These are phyloP conservation scores for Coryphaenoides rupestris DNA, from an alignment of 2,113 vertebrate genomes.

Conservation along the genomic window DNA sequence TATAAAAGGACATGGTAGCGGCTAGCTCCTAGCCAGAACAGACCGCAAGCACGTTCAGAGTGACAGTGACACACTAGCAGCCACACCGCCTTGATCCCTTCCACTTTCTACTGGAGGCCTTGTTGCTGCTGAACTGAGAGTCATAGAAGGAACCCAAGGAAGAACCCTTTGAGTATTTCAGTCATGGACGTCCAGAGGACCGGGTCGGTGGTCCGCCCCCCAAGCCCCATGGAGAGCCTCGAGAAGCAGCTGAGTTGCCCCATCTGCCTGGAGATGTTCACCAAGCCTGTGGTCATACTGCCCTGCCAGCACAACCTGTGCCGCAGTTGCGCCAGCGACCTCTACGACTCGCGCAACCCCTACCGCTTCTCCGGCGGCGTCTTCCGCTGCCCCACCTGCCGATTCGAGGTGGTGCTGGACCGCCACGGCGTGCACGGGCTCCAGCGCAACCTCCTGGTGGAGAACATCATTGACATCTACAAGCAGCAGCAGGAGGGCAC, in stretches of 20 bases:
- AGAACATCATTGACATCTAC: slow-evolving; percentile 97
- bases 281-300: slow-evolving; percentile 95
- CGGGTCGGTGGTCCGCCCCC: slow-evolving; percentile 63
- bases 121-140: slow-evolving; percentile 9
- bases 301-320: slow-evolving; percentile 98
- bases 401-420: slow-evolving; percentile 94
- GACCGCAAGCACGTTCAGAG: slow-evolving; percentile 35
- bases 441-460: slow-evolving; percentile 92
- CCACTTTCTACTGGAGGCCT: background rate
- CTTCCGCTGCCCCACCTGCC: slow-evolving; percentile 93
- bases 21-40: slow-evolving; percentile 51
- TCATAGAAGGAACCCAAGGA: background rate
- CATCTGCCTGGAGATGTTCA: slow-evolving; percentile 97
- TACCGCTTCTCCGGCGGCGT: slow-evolving; percentile 83
- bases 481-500: slow-evolving; percentile 82
- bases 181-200: slow-evolving; percentile 75
- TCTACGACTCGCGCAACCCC: slow-evolving; percentile 83
- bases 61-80: background rate
- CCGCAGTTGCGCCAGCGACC: slow-evolving; percentile 89
- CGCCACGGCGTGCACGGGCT: slow-evolving; percentile 94
- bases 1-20: slow-evolving; percentile 67
- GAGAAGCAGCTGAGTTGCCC: slow-evolving; percentile 97
- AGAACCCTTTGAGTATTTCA: slow-evolving; percentile 20
- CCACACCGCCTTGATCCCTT: background rate
- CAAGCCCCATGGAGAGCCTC: slow-evolving; percentile 86